Evolutionary conservation across 2,888 invertebrate species (phyloP), one percentile per base, ranked within the genome.

Genomic region (Lithophane ornitopus): DNA sequence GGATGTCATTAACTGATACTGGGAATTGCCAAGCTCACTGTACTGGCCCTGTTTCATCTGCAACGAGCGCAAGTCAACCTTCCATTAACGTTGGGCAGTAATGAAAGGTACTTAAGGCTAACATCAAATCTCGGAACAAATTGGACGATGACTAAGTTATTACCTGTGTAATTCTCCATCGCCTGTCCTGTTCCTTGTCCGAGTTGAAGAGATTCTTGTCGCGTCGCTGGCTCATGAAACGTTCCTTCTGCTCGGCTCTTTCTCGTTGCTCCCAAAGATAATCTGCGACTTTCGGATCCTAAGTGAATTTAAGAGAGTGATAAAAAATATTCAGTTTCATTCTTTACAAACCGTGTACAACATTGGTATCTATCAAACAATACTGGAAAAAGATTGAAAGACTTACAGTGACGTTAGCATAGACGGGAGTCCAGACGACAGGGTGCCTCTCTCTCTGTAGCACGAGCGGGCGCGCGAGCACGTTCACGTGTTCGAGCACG

Each of bases 381-480:
- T 28, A 54, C 0, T 63, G 49, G 0, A n/a, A 52, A 22, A 22
- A 26, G 2, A n/a, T 3, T 28, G 2, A 49, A 59, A 34, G 34
- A 86, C 97, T 96, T 95, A 98, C 98, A 88, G 98, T 98, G 73
- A 98, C 97, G 93, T 99, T 99, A 28, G 99, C 99, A 93, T 99
- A 99, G 26, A 99, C 99, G 16, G 99, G 99, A 0, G 99, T 99
- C 99, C 99, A 99, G 12, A 99, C 98, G n/a, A 98, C 98, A 11
- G 99, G 99, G 93, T 99, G 98, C 85, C 98, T 97, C 79, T 98
- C 98, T 69, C 98, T 97, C 86, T 98, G 98, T 85, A 99, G 96
- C 22, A 99, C 99, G 94, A 99, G 97, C 0, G 99, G 99, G 80
- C 99, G 97, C 41, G 99, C 99, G 97, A 99, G 98, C 56, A 99